These are phyloP conservation scores for Umimayanthus kanabou DNA, from an alignment of 92 coral and sea anemone genomes.

Conservation along the genomic window DNA sequence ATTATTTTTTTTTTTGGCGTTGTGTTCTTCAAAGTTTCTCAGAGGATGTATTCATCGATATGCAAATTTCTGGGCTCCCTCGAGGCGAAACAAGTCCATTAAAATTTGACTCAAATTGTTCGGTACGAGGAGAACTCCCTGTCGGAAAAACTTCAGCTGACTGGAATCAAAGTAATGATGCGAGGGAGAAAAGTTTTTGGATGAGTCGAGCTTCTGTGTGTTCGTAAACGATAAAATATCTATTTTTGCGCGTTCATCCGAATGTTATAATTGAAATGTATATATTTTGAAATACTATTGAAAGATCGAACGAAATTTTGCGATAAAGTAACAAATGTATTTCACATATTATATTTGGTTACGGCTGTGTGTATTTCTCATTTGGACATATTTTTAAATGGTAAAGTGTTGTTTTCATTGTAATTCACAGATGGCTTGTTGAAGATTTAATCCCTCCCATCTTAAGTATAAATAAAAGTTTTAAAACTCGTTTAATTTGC, in stretches of 20 bases:
- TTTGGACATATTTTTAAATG: constrained; percentile 32
- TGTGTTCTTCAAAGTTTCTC: constrained; percentile 6
- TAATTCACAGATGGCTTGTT: constrained; percentile 28
- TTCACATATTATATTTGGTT: neutral
- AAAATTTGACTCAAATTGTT: constrained; percentile 44
- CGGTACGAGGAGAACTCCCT: constrained; percentile 26
- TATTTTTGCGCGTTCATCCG: constrained; percentile 26
- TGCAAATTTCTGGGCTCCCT: constrained; percentile 36
- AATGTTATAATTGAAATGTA: constrained; percentile 30
- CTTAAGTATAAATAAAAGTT: constrained; percentile 35
- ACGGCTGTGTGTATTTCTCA: neutral
- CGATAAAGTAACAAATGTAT: constrained; percentile 15
- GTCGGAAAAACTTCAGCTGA: neutral
- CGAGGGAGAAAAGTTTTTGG: neutral
- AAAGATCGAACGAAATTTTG: constrained; percentile 24
- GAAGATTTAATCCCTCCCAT: constrained; percentile 23
- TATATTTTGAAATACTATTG: constrained; percentile 14
- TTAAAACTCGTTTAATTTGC: constrained; percentile 44
- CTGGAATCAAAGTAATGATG: neutral
- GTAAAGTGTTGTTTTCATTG: constrained; percentile 10
- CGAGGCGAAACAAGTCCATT: constrained; percentile 40
- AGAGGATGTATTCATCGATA: constrained; percentile 13
- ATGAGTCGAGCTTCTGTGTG: neutral
- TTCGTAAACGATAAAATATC: constrained; percentile 5
- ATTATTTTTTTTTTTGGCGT: neutral